Evolutionary conservation across 2,888 invertebrate genomes (phyloP).

Genomic region (Tupiocoris notatus): DNA sequence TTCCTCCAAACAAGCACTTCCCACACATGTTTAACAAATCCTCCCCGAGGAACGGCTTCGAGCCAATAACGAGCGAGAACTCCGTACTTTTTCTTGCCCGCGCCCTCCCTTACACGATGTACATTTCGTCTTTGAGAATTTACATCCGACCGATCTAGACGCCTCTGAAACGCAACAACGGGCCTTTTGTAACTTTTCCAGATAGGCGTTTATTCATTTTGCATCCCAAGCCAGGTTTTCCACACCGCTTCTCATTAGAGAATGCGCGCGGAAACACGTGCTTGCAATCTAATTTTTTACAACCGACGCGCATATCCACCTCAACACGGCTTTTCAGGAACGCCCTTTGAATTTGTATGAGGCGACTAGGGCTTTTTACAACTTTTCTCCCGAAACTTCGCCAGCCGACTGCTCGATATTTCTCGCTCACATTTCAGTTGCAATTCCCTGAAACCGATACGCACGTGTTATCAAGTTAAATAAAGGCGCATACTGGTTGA

Average conservation of each 20-base stretch:
- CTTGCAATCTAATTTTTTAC: neutral
- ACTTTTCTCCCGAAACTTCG: neutral
- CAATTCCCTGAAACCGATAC: too few relatives aligned
- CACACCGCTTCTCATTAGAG: neutral
- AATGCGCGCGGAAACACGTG: neutral
- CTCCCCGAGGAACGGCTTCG: neutral
- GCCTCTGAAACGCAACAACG: neutral
- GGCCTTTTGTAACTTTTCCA: neutral
- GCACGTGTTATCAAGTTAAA: too few relatives aligned
- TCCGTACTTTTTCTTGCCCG: too few relatives aligned
- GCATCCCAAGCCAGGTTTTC: neutral
- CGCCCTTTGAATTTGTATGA: neutral
- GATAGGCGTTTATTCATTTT: neutral
- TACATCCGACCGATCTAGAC: too few relatives aligned
- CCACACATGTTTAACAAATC: neutral
- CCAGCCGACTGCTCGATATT: too few relatives aligned
- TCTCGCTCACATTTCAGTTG: too few relatives aligned
- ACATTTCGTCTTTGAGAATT: too few relatives aligned
- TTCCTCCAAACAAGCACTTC: neutral
- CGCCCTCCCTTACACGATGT: too few relatives aligned
- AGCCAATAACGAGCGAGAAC: neutral
- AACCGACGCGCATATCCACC: too few relatives aligned
- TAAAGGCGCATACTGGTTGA: too few relatives aligned
- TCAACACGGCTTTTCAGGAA: neutral
- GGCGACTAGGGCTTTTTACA: neutral